Base-by-base conservation (phyloP, 2,888 invertebrate genomes). In the Eucera pruinosa region DNA sequence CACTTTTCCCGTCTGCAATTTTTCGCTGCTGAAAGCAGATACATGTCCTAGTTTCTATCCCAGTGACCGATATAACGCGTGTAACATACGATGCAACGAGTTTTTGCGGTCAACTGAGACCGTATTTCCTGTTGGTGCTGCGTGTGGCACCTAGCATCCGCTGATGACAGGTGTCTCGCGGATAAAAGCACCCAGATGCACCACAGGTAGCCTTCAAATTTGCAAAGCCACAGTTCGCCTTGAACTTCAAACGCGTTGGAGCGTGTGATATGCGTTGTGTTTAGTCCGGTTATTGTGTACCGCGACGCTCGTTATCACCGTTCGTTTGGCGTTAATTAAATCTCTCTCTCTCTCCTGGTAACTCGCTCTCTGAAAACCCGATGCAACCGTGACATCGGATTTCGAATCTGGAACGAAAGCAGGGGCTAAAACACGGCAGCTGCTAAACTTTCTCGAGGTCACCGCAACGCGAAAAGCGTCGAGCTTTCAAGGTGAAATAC, bases 271-370 rank as follows among this genome's bases (percentile, higher is more conserved):
- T 18, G 52, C 48, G 70, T 62, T 30, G 36, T 36, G 52, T 68
- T 61, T 47, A 48, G 67, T 72, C 54, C 52, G 15, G 36, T 78
- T 79, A 79, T 78, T 67, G 78, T 48, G 36, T 41, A 30, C 50
- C 45, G 66, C 58, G 70, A 27, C 2, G 43, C 58, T 81, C 54
- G 70, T 84, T 76, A 73, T 71, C 54, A 68, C 62, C 50, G 66
- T 61, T 61, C 61, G 75, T 78, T 83, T 72, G 61, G 55, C 70
- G 73, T 81, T 83, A 81, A 83, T 83, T 79, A 79, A 79, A 83
- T 66, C 52, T 45, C 54, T 52, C 33, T 58, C 15, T n/a, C 41
- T 36, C 2, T 36, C 33, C 33, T n/a, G n/a, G n/a, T n/a, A n/a
- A 33, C 7, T 7, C 39, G 39, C 39, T 11, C 41, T 36, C 36